Percentiles rank a stretch among this genome's conserved stretches.
Evolutionary conservation across 1,140 invertebrate genomes (phyloP).

Genomic region (Drosophila cardini): DNA sequence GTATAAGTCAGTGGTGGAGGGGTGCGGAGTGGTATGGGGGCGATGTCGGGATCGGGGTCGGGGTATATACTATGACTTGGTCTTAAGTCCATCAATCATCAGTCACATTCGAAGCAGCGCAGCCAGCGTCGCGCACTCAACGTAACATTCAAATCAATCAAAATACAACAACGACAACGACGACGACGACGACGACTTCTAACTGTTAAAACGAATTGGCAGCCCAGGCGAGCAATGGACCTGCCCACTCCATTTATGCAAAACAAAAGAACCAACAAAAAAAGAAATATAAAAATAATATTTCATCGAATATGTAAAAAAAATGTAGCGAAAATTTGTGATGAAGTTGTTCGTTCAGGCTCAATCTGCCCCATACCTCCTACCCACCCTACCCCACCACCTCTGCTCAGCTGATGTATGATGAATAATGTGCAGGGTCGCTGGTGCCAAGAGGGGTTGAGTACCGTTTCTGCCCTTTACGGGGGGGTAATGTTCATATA

Average conservation of each 20-base stretch:
- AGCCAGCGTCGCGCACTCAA: conserved; percentile 67
- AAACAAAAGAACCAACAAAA: conserved; percentile 48
- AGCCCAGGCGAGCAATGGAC: conserved; percentile 26
- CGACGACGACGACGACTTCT: conserved; percentile 55
- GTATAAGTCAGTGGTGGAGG: conserved; percentile 4
- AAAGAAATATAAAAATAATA: conserved; percentile 55
- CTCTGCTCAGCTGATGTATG: conserved; percentile 31
- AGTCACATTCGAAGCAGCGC: conserved; percentile 69
- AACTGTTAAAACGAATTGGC: conserved; percentile 61
- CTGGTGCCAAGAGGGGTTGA: conserved; percentile 4
- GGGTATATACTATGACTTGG: conserved; percentile 47
- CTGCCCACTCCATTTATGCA: conserved; percentile 60
- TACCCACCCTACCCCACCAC: neutral
- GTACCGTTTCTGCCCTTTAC: neutral
- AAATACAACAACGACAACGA: conserved; percentile 54
- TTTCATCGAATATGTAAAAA: conserved; percentile 74
- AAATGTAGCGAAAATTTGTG: conserved; percentile 38
- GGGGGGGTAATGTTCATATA: conserved; percentile 67
- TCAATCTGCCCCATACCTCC: neutral
- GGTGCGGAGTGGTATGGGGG: neutral
- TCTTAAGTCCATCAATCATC: conserved; percentile 80
- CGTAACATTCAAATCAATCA: conserved; percentile 84
- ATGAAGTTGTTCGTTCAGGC: conserved; percentile 51
- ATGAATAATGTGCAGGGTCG: conserved; percentile 71
- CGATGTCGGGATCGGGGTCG: neutral